Percentiles rank a stretch among this genome's conserved stretches.
Evolutionary conservation across 2,888 invertebrate species (phyloP).

Genomic region (Eustalomyia histrio): DNA sequence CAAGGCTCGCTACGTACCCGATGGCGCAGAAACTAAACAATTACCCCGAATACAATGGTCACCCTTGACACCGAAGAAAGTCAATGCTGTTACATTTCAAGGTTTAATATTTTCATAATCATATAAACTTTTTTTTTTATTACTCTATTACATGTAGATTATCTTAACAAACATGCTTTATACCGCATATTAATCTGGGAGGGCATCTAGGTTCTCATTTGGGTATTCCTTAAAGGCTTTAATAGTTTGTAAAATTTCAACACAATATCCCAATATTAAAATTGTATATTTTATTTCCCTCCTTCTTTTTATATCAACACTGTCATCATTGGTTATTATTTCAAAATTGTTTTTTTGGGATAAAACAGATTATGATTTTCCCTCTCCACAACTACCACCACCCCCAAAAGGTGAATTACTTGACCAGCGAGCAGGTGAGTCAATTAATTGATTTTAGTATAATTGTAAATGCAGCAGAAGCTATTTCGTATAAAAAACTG

Average conservation of each 20-base stretch:
- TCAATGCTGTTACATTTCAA: constrained; percentile 76
- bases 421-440: constrained; percentile 66
- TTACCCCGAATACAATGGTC: constrained; percentile 61
- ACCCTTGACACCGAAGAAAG: constrained; percentile 43
- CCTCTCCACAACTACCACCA: constrained; percentile 81
- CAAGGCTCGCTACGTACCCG: constrained; percentile 87
- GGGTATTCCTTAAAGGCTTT: constrained; percentile 13
- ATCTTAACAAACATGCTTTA: constrained; percentile 34
- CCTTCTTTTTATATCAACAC: constrained; percentile 36
- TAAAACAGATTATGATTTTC: constrained; percentile 74
- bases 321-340: constrained; percentile 59
- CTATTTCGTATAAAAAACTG: no score
- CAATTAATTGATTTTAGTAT: neutral
- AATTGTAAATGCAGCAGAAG: no score
- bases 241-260: constrained; percentile 5
- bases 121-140: constrained; percentile 53
- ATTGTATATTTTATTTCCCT: constrained; percentile 32
- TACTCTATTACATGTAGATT: constrained; percentile 25
- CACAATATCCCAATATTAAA: neutral
- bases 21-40: constrained; percentile 81
- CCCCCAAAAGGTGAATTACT: constrained; percentile 82
- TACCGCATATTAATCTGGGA: constrained; percentile 27
- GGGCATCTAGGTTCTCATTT: constrained; percentile 24
- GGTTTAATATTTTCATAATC: constrained; percentile 68
- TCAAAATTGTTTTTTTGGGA: constrained; percentile 49